Evolutionary conservation across 1,140 invertebrate species (phyloP).

Genomic region (Lamellibrachia luymesi): DNA sequence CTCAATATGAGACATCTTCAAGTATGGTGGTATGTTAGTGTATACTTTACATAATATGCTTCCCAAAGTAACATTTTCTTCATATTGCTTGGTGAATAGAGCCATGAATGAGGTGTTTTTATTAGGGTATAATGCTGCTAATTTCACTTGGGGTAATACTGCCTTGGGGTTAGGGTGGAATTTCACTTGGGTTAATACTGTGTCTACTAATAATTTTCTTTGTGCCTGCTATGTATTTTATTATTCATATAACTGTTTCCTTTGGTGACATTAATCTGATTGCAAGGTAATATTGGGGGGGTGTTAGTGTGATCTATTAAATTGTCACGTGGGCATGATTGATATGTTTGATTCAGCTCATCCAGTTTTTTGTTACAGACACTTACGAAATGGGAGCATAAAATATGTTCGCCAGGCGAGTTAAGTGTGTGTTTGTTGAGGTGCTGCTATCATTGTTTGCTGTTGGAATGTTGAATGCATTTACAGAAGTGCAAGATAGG

Average conservation of each 20-base stretch:
- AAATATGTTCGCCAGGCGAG: no score
- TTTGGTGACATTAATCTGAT: background rate
- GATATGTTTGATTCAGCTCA: background rate
- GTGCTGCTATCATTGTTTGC: background rate
- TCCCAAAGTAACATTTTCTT: background rate
- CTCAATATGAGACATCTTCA: no score
- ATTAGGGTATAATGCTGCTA: background rate
- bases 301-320: background rate
- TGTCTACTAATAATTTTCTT: background rate
- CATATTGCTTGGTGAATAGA: background rate
- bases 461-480: background rate
- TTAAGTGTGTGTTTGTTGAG: background rate
- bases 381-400: no score
- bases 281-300: background rate
- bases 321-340: background rate
- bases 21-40: background rate
- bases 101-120: background rate
- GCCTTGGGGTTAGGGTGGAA: background rate
- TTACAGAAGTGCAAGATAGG: background rate
- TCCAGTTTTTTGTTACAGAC: background rate
- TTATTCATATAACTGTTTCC: background rate
- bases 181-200: background rate
- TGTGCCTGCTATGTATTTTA: background rate
- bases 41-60: background rate
- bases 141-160: background rate